These are phyloP conservation scores for Anolis apletophallus DNA, from an alignment of 2,797 vertebrate species.

Conservation along the genomic window DNA sequence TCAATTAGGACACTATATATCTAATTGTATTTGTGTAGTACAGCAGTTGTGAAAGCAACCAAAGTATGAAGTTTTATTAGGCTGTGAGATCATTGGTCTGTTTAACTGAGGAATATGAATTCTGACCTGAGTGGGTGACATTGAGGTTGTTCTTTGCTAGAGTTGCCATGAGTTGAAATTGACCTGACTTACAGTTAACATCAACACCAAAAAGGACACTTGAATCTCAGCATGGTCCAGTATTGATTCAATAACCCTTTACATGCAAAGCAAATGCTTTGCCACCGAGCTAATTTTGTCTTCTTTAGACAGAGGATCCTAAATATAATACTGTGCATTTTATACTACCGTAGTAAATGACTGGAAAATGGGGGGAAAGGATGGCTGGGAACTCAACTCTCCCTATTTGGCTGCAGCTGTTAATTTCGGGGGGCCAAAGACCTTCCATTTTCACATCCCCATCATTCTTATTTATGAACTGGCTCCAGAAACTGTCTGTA, in stretches of 20 bases:
- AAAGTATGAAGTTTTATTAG: not conserved
- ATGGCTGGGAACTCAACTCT: not conserved
- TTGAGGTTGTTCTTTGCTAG: no score
- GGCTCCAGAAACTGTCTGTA: not conserved
- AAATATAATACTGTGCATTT: not conserved
- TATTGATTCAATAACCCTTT: not conserved
- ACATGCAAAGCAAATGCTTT: not conserved
- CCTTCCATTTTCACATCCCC: not conserved
- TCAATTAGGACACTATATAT: no score
- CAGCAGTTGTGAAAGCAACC: not conserved
- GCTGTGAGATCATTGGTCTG: not conserved
- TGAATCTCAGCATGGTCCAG: not conserved
- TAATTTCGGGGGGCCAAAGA: not conserved
- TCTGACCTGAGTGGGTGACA: no score
- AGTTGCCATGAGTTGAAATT: no score
- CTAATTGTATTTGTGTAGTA: not conserved
- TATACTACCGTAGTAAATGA: not conserved
- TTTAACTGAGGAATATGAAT: not conserved
- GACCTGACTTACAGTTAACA: not conserved
- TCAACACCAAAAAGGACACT: not conserved
- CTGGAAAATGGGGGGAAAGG: not conserved
- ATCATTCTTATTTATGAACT: not conserved
- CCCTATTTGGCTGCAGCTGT: not conserved
- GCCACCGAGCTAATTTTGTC: not conserved
- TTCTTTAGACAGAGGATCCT: not conserved